Percentiles rank a stretch among this genome's conserved stretches.
Evolutionary conservation across 2,797 vertebrate species (phyloP).

Genomic region (Lutjanus argentimaculatus): DNA sequence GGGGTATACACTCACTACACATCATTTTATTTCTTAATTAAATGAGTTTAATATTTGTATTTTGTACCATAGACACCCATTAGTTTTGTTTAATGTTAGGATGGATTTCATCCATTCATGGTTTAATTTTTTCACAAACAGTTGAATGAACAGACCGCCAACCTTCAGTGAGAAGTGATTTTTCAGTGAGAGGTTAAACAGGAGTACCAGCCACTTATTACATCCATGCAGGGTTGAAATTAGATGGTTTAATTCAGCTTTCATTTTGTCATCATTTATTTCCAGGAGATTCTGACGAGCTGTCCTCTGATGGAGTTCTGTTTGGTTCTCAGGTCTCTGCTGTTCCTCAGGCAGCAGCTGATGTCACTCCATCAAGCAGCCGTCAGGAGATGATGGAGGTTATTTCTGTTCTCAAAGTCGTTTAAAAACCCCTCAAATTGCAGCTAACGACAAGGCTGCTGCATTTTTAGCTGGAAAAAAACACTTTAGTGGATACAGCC

Average conservation of each 20-base stretch:
- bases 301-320: background rate
- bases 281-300: background rate
- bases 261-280: slow-evolving; percentile 3
- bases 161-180: too few species aligned
- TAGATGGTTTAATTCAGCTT: background rate
- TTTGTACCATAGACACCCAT: background rate
- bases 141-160: background rate
- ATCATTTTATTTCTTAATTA: background rate
- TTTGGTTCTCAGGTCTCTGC: background rate
- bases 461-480: too few species aligned
- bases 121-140: too few species aligned
- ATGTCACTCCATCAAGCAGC: slow-evolving; percentile 29
- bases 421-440: slow-evolving; percentile 49
- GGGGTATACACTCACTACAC: too few species aligned
- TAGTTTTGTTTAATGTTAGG: background rate
- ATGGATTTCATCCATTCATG: too few species aligned
- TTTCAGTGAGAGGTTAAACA: too few species aligned
- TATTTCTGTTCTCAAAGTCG: slow-evolving; percentile 42
- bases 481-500: too few species aligned
- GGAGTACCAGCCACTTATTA: background rate
- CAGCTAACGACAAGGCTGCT: background rate
- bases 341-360: slow-evolving; percentile 12
- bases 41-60: background rate
- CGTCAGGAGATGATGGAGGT: slow-evolving; percentile 42
- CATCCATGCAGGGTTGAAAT: background rate